These are phyloP conservation scores for Drosophila lowei DNA, from an alignment of 1,140 invertebrate genomes.

Conservation along the genomic window DNA sequence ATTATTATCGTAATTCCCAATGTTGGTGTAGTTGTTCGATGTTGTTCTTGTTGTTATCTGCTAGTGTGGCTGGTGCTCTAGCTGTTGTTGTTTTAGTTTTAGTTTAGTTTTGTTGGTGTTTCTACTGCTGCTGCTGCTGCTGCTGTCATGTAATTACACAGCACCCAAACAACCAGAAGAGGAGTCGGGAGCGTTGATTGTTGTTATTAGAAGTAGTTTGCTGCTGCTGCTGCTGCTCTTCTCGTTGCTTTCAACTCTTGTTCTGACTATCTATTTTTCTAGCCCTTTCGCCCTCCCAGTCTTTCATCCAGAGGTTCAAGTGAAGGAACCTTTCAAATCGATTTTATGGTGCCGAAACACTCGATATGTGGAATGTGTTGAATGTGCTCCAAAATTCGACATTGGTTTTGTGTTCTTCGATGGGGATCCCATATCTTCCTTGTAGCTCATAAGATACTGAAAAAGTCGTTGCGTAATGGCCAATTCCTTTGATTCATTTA, in stretches of 20 bases:
- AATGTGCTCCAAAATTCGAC: slow-evolving; percentile 37
- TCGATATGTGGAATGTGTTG: neutral
- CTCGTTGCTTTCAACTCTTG: slow-evolving; percentile 22
- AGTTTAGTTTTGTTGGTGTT: too few species aligned
- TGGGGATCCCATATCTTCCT: too few species aligned
- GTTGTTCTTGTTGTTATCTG: slow-evolving; percentile 12
- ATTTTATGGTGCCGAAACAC: slow-evolving; percentile 47
- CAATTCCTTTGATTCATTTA: too few species aligned
- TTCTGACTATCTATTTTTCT: neutral
- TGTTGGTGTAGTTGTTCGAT: slow-evolving; percentile 34
- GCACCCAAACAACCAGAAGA: slow-evolving; percentile 47
- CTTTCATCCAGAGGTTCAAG: too few species aligned
- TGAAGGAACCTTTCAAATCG: neutral
- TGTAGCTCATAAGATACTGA: too few species aligned
- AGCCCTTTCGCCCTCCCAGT: slow-evolving; percentile 7
- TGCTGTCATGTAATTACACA: slow-evolving; percentile 77
- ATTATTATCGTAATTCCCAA: slow-evolving; percentile 80
- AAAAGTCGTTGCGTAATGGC: too few species aligned
- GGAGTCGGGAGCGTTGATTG: slow-evolving; percentile 39
- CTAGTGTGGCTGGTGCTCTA: slow-evolving; percentile 24
- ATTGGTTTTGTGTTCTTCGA: neutral
- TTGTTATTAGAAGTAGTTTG: slow-evolving; percentile 47
- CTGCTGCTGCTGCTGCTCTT: slow-evolving; percentile 28
- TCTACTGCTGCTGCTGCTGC: slow-evolving; percentile 35
- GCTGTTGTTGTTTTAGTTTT: slow-evolving; percentile 13